Conservation (phyloP, 2,888 invertebrate genomes). For the Penaeus monodon region DNA sequence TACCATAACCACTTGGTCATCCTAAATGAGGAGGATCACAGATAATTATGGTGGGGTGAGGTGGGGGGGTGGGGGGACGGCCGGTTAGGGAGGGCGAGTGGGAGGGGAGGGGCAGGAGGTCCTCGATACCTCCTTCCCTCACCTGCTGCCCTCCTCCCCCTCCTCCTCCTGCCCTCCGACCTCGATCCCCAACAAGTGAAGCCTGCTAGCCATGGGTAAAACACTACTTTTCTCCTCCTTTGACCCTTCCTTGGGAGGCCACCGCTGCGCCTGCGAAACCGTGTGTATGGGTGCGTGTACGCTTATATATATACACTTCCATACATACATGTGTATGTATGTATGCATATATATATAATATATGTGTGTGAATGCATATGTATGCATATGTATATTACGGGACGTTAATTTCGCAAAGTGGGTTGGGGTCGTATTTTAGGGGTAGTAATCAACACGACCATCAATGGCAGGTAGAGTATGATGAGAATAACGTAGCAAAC, state of each 20-base stretch:
- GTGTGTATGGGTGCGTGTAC: no score
- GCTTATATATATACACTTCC: no score
- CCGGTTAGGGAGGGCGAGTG: neutral
- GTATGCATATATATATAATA: neutral
- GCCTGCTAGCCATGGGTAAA: conserved; percentile 3
- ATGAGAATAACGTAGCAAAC: no score
- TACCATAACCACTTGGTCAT: conserved; percentile 58
- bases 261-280: no score
- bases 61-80: conserved; percentile 9
- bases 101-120: neutral
- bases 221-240: no score
- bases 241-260: no score
- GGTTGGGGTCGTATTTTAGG: no score
- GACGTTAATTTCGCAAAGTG: no score
- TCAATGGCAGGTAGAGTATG: no score
- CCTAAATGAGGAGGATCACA: conserved; percentile 52
- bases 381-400: neutral
- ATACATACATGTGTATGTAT: neutral
- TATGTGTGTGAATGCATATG: neutral
- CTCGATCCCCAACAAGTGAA: conserved; percentile 30
- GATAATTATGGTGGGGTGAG: conserved; percentile 42
- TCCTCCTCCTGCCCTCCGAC: neutral
- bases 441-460: no score
- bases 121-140: no score
- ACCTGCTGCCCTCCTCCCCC: no score